Evolutionary conservation across 2,797 vertebrate genomes (phyloP), one percentile per base, ranked within the genome.

Genomic region (Argentina silus): DNA sequence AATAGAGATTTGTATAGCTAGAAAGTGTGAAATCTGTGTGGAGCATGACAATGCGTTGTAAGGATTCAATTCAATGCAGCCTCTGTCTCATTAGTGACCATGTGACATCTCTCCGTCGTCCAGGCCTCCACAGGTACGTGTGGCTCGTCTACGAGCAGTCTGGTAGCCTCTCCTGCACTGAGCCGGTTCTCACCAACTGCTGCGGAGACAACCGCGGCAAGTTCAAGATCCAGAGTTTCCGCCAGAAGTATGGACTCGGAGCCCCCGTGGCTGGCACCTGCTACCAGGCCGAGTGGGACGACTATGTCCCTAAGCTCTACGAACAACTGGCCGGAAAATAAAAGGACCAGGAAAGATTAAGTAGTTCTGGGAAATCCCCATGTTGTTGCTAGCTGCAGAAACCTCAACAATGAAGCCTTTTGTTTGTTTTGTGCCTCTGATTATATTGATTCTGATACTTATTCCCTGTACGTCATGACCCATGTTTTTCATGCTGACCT

Each of bases 271-370:
- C 97, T 0, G 98, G 97, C 43, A 94, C 88, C 0, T 99, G 98
- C 86, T 99, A 96, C 93, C 98, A 98, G 90, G 97, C 98, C 0
- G 95, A 98, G 80, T 99, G 98, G 98, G 98, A 98, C 0, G 87
- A 95, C 81, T 99, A 98, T 0, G 98, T 99, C 51, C 97, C 98
- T 19, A 97, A 96, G 81, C 93, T 99, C 21, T 97, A 98, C 0
- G 92, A 98, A 83, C 97, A 98, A 92, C 94, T 99, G 9, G 89
- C 95, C 0, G 97, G 96, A 72, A 97, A 97, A 86, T 98, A 89
- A 23, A 43, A 12, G 2, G 45, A 15, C 45, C 17, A 23, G 19
- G 55, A 70, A 14, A 0, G 0, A 64, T 3, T 1, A 3, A 70
- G 50, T 3, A 56, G 23, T 5, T 72, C 57, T 36, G n/a, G 55